Evolutionary conservation across 2,113 vertebrate genomes (phyloP), one percentile per base, ranked within the genome.

Genomic region (Hymenochirus boettgeri): DNA sequence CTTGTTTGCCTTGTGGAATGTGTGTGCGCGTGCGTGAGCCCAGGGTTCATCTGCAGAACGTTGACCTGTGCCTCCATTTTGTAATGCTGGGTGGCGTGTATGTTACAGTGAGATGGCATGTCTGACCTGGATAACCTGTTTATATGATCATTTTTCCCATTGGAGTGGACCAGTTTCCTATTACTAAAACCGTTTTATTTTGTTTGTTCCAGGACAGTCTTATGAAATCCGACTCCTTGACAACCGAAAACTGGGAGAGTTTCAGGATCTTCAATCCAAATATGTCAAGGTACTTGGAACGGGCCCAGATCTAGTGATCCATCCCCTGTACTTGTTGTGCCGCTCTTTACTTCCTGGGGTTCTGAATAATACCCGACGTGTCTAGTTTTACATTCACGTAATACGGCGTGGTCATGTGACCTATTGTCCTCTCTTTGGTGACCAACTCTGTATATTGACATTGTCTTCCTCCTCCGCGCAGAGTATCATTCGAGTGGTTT

Each of bases 191-290:
- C 7, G 15, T n/a, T n/a, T 42, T 42, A 5, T 17, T 35, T 66
- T 46, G 5, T 66, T 66, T 19, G 13, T 67, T 82, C 18, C 80
- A 97, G 95, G 95, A 91, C 95, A 98, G 79, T 95, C 92, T 80
- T 98, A 98, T 72, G 95, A 98, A 93, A 95, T 97, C 79, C 89
- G 91, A 79, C 87, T 98, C 78, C 86, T 97, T 81, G 94, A 94
- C 80, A 91, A 91, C 86, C 87, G 90, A 84, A 97, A 96, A 87
- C 85, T 94, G 83, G 90, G 89, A 89, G 92, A 92, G 77, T 93
- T 88, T 86, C 88, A 91, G 85, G 93, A 95, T 86, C 86, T 91
- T 85, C 92, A 88, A 87, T 92, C 87, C 79, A 97, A 92, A 83
- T 95, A 83, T 84, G 85, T 97, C 66, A 97, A 97, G 91, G 94